phyloP scores from a whole-genome alignment of 2,113 vertebrate species.

The Petrocephalus microphthalmus region DNA sequence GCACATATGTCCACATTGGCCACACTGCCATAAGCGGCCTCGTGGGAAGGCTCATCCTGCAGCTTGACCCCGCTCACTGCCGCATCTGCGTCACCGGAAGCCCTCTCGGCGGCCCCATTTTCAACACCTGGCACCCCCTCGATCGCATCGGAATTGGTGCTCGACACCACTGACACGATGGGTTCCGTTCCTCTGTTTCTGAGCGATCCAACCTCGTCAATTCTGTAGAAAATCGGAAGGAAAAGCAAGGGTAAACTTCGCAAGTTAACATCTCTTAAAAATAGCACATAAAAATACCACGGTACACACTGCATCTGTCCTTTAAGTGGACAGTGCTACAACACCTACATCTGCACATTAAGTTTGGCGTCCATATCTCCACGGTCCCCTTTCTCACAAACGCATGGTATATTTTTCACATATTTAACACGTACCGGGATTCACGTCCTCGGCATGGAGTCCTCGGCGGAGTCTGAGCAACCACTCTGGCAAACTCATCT shows the following conservation, averaged over 20 bases:
- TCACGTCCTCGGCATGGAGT: not conserved
- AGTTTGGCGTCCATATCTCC: not conserved
- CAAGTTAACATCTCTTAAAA: not conserved
- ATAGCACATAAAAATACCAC: not conserved
- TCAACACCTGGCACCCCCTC: conserved; percentile 26
- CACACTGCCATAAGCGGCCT: conserved; percentile 18
- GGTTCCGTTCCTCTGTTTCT: conserved; percentile 33
- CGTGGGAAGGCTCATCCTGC: not conserved
- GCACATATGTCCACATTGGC: conserved; percentile 40
- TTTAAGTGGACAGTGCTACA: not conserved
- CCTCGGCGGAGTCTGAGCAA: conserved; percentile 15
- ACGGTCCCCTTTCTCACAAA: not conserved
- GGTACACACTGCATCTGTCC: not conserved
- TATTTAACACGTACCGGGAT: not conserved
- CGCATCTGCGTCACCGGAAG: conserved; percentile 1
- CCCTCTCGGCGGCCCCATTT: conserved; percentile 21
- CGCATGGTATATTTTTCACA: not conserved
- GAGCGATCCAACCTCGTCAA: not conserved
- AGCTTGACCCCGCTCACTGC: not conserved
- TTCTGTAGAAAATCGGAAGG: conserved; percentile 13
- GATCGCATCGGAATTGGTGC: conserved; percentile 2
- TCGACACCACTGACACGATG: conserved; percentile 25
- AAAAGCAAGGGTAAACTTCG: not conserved
- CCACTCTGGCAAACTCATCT: not conserved
- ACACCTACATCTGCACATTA: not conserved